These are phyloP conservation scores for Cactoblastis cactorum DNA, from an alignment of 2,888 invertebrate species.

Conservation along the genomic window DNA sequence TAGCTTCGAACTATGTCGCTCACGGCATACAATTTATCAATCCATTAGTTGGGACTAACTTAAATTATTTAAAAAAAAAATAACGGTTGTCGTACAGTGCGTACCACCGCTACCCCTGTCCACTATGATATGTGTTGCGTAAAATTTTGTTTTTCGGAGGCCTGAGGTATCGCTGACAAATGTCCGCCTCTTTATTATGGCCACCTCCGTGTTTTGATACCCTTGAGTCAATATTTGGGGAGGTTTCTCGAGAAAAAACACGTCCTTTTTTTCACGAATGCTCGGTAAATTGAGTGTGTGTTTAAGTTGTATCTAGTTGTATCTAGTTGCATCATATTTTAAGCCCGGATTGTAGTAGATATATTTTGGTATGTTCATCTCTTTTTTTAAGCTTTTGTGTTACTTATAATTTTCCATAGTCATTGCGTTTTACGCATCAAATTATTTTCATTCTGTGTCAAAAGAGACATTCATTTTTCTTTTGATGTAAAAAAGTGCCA, in stretches of 20 bases:
- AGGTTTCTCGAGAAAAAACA: background rate
- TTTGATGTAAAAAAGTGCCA: no score
- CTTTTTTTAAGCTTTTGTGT: no score
- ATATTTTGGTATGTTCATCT: no score
- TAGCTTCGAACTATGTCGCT: no score
- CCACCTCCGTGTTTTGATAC: slow-evolving; percentile 13
- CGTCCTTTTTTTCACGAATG: background rate
- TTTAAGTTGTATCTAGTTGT: background rate
- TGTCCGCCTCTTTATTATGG: slow-evolving; percentile 61
- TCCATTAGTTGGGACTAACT: no score
- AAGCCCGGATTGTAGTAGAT: no score
- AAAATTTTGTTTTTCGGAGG: slow-evolving; percentile 75
- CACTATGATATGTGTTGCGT: slow-evolving; percentile 76
- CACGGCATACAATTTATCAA: no score
- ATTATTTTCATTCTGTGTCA: no score
- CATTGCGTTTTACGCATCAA: no score
- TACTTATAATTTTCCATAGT: no score
- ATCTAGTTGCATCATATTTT: background rate
- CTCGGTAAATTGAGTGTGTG: background rate
- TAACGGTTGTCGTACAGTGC: slow-evolving; percentile 38
- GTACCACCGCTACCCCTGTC: slow-evolving; percentile 44
- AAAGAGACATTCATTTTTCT: no score
- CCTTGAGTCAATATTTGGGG: slow-evolving; percentile 26
- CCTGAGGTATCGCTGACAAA: slow-evolving; percentile 68
- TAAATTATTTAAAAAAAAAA: background rate